Conservation (phyloP, 1,140 invertebrate species). For the Camponotus vicinus region DNA sequence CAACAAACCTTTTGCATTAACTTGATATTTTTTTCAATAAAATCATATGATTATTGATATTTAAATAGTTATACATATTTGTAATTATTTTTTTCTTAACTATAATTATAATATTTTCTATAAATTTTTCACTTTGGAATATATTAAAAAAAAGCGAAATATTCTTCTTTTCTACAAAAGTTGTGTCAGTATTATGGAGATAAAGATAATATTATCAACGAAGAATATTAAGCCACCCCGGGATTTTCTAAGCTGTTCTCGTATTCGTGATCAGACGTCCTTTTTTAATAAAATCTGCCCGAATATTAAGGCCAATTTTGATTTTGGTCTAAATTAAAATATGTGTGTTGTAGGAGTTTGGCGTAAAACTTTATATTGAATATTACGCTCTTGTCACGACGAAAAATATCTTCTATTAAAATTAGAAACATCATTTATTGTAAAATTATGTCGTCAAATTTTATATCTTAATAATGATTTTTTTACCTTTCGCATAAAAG, state of each 20-base stretch:
- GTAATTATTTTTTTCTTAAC: neutral
- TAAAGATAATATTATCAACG: neutral
- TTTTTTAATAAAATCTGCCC: neutral
- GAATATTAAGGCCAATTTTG: neutral
- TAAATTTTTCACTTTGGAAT: neutral
- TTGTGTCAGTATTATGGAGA: neutral
- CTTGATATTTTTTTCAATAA: neutral
- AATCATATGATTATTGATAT: neutral
- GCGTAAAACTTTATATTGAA: slow-evolving; percentile 22
- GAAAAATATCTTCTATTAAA: slow-evolving; percentile 1
- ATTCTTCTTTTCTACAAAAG: neutral
- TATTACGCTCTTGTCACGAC: slow-evolving; percentile 33
- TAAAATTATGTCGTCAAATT: neutral
- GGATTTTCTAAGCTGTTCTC: slow-evolving; percentile 22
- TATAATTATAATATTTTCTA: neutral
- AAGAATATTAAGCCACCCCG: neutral
- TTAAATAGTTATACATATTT: neutral
- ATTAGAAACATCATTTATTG: slow-evolving; percentile 5
- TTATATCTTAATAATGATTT: slow-evolving; percentile 5
- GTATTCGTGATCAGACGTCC: neutral
- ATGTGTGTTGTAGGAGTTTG: slow-evolving; percentile 80
- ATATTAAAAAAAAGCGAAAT: neutral
- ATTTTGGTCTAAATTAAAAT: slow-evolving; percentile 81
- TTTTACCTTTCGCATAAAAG: neutral
- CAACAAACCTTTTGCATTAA: too few relatives aligned